Conservation (phyloP, 2,113 vertebrate species). For the Lepisosteus osseus region DNA sequence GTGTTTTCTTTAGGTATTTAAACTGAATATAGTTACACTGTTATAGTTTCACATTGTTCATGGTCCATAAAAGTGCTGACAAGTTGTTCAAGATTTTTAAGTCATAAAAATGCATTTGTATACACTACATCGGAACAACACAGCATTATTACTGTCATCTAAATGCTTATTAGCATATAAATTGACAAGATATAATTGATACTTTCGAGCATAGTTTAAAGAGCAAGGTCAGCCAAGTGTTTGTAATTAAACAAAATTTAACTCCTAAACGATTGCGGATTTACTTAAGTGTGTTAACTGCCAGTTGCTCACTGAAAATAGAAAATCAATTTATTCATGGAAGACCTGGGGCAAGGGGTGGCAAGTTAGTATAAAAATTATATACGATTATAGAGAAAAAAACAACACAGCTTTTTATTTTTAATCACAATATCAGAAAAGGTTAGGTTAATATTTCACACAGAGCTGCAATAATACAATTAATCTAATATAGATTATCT, state of each 20-base stretch:
- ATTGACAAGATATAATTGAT: constrained; percentile 22
- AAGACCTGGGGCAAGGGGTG: neutral
- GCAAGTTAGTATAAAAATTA: constrained; percentile 8
- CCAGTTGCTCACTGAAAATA: constrained; percentile 4
- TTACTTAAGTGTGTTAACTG: constrained; percentile 14
- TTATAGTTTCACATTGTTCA: too few species aligned
- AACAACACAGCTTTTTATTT: neutral
- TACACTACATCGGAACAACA: neutral
- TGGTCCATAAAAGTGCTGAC: neutral
- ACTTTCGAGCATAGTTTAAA: constrained; percentile 21
- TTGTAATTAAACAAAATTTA: constrained; percentile 18
- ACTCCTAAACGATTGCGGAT: constrained; percentile 8
- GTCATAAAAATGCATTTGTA: constrained; percentile 1
- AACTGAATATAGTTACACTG: too few species aligned
- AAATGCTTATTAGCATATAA: constrained; percentile 23
- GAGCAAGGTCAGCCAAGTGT: constrained; percentile 21
- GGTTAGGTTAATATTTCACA: neutral
- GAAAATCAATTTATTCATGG: neutral
- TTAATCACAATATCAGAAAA: neutral
- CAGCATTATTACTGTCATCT: neutral
- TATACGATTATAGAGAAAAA: neutral
- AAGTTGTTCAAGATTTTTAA: neutral
- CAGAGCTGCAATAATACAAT: too few species aligned
- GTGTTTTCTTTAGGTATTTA: too few species aligned
- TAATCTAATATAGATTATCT: too few species aligned